Evolutionary conservation across 2,113 vertebrate genomes (phyloP), one percentile per base, ranked within the genome.

Genomic region (Hiodon alosoides): DNA sequence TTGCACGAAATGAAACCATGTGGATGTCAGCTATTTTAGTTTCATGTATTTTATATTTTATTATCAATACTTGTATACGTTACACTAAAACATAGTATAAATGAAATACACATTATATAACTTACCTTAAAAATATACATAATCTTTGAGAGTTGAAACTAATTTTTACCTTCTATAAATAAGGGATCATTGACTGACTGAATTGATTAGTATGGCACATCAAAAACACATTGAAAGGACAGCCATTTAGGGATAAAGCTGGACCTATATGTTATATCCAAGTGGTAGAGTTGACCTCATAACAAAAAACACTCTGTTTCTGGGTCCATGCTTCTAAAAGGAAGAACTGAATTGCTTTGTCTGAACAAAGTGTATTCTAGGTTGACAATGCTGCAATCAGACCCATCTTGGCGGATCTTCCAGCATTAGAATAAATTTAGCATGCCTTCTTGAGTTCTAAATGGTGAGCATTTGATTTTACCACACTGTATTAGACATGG

Each of bases 381-480:
- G 58, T 4, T 59, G 9, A 3, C 58, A 59, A 14, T 59, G 58
- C 3, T 59, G 9, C 14, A 59, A 14, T 8, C 58, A 68, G 48
- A 68, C 16, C 58, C 11, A 16, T 71, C 53, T 71, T 71, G 55
- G 52, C 59, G 65, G 60, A 58, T 52, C 67, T 47, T 17, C 52
- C 53, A 8, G 69, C n/a, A 2, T 67, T 59, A 51, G 48, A 16
- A 46, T 71, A 46, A 78, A 68, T 59, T 84, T 81, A 81, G 64
- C 74, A 79, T 84, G 78, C 57, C 76, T 75, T 55, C 61, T 74
- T 79, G 78, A 80, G 82, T 80, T 76, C 65, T 83, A 77, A 81
- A 84, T 81, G 73, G 74, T 80, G 83, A 77, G 69, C 83, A 72
- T 81, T 74, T 83, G 71, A 79, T 79, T 81, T 66, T 71, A 81